These are phyloP conservation scores for Boulengeromyrus knoepffleri DNA, from an alignment of 2,113 vertebrate genomes.

Conservation along the genomic window DNA sequence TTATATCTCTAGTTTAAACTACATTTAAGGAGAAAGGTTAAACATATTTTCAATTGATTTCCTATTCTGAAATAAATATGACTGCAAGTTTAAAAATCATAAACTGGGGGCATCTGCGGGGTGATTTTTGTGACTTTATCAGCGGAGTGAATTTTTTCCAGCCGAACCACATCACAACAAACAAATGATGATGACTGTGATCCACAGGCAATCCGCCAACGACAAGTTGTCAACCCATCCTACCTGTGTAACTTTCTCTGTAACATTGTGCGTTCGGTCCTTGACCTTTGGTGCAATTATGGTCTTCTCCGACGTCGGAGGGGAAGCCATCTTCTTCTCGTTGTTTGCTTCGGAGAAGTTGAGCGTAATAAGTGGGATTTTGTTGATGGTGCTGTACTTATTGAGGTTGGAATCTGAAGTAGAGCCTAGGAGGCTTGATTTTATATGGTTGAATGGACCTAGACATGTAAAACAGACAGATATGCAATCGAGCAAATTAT, in stretches of 20 bases:
- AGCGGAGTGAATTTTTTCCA: neutral
- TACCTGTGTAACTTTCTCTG: constrained; percentile 98
- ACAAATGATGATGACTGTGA: neutral
- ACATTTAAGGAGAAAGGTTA: neutral
- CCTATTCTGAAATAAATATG: neutral
- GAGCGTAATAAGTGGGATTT: constrained; percentile 93
- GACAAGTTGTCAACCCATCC: neutral
- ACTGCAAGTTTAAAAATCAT: neutral
- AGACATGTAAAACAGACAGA: constrained; percentile 26
- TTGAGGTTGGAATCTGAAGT: constrained; percentile 98
- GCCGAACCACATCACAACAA: neutral
- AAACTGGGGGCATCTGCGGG: neutral
- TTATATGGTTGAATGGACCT: constrained; percentile 97
- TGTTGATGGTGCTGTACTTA: constrained; percentile 98
- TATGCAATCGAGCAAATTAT: neutral
- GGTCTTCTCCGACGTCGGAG: constrained; percentile 91
- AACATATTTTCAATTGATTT: neutral
- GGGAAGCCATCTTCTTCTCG: constrained; percentile 87
- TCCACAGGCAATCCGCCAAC: neutral
- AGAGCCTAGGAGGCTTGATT: constrained; percentile 90
- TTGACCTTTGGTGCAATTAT: constrained; percentile 98
- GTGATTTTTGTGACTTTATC: neutral
- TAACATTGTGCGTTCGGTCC: constrained; percentile 94
- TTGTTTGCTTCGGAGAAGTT: constrained; percentile 95
- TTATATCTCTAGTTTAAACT: neutral